Base-by-base conservation (phyloP, 2,888 invertebrate species). In the Trilocha varians region DNA sequence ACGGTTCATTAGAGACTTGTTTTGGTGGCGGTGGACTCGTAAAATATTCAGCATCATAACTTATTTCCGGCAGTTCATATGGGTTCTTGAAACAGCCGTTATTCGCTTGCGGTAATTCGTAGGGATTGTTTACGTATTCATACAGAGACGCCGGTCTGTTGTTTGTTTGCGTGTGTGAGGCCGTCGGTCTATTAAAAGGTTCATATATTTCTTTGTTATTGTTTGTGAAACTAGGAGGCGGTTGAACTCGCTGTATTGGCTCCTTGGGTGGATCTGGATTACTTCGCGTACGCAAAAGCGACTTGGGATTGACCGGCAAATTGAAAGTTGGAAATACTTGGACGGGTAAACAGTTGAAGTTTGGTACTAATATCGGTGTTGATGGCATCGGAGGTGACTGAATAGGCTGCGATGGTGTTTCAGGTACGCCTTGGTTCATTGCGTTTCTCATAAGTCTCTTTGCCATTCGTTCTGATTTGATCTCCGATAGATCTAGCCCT, bases 401-500 rank as follows among this genome's bases (percentile, higher is more conserved):
- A 36, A 87, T 58, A 32, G 84, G 74, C 38, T 87, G 84, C 52
- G 83, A 86, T 3, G 90, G 88, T 35, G 76, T 73, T 45, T 91
- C 91, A 32, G 90, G 89, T 34, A 93, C 91, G 11, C 95, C 95
- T 64, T 92, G 93, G 50, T 78, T 79, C 86, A 87, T 85, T 8
- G 87, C 87, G 57, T 87, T 87, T 48, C 78, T 70, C 84, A 87
- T 84, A 41, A 89, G 64, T 37, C 96, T 87, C 62, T 93, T 88
- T 15, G 93, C 94, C 95, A 97, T 96, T 49, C 95, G 89, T 48
- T 96, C 96, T 39, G 96, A 96, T 59, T 93, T 91, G 52, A 97
- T 96, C 84, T 97, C 94, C 11, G 95, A 95, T 36, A 97, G 88
- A 78, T 97, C 94, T 44, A 97, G 87, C 58, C 97, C 97, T 9